Evolutionary conservation across 2,113 vertebrate species (phyloP).

Genomic region (Heloderma charlesbogerti): DNA sequence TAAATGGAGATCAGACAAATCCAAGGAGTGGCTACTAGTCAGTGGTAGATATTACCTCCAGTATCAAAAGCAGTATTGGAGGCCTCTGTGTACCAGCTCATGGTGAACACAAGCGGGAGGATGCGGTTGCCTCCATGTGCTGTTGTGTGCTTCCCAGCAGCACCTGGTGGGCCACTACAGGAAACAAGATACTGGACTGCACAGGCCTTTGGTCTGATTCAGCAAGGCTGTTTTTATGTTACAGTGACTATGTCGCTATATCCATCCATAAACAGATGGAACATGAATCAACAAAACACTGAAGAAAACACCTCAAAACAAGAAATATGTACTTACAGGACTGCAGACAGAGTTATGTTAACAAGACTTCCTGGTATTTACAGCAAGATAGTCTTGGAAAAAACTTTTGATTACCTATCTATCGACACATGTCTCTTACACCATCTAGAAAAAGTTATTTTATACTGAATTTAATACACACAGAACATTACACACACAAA

Average conservation of each 20-base stretch:
- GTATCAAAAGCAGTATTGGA: too few relatives aligned
- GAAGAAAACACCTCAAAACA: not conserved
- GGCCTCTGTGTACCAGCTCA: too few relatives aligned
- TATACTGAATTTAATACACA: conserved; percentile 24
- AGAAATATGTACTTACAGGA: not conserved
- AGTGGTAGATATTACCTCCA: too few relatives aligned
- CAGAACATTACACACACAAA: not conserved
- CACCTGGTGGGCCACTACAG: too few relatives aligned
- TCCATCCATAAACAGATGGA: not conserved
- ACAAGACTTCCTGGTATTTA: not conserved
- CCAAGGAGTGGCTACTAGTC: too few relatives aligned
- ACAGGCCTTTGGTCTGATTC: not conserved
- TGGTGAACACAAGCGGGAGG: too few relatives aligned
- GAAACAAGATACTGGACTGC: too few relatives aligned
- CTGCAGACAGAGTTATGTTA: not conserved
- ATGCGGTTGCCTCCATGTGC: too few relatives aligned
- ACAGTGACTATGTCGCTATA: not conserved
- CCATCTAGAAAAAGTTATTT: not conserved
- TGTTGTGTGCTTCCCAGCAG: too few relatives aligned
- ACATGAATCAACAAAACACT: not conserved
- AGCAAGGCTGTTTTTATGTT: not conserved
- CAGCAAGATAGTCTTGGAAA: not conserved
- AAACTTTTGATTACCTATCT: not conserved
- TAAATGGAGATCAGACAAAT: too few relatives aligned
- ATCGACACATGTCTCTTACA: not conserved